Percentiles rank a stretch among this genome's conserved stretches.
These are phyloP conservation scores for Heliconius himera DNA, from an alignment of 1,140 invertebrate species.

Conservation along the genomic window DNA sequence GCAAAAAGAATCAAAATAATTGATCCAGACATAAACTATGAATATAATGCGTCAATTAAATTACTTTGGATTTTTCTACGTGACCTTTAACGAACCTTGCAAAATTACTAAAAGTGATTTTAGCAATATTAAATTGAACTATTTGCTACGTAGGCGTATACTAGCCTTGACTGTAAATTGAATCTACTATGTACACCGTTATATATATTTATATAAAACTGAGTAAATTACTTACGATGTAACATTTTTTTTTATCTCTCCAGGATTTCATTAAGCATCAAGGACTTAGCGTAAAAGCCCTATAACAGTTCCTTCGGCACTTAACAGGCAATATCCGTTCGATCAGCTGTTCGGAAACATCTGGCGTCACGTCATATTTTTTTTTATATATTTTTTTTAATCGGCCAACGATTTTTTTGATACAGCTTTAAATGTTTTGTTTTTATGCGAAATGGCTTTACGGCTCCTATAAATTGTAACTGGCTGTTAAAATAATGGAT, in stretches of 20 bases:
- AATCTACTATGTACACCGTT: not conserved
- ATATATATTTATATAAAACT: not conserved
- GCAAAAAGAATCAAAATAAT: too few relatives aligned
- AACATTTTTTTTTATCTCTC: not conserved
- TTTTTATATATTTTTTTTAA: conserved; percentile 47
- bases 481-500: conserved; percentile 19
- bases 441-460: conserved; percentile 32
- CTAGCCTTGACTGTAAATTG: not conserved
- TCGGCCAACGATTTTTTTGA: conserved; percentile 49
- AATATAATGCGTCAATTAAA: too few relatives aligned
- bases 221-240: not conserved
- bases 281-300: conserved; percentile 16
- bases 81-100: not conserved
- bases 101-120: not conserved
- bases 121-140: not conserved
- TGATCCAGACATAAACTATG: too few relatives aligned
- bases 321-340: conserved; percentile 59
- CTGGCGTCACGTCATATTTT: conserved; percentile 46
- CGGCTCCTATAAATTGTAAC: conserved; percentile 16
- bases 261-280: conserved; percentile 9
- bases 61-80: not conserved
- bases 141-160: not conserved
- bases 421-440: conserved; percentile 29
- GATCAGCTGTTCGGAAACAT: conserved; percentile 60
- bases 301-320: conserved; percentile 30